Evolutionary conservation across 1,140 invertebrate genomes (phyloP).

Genomic region (Triops longicaudatus): DNA sequence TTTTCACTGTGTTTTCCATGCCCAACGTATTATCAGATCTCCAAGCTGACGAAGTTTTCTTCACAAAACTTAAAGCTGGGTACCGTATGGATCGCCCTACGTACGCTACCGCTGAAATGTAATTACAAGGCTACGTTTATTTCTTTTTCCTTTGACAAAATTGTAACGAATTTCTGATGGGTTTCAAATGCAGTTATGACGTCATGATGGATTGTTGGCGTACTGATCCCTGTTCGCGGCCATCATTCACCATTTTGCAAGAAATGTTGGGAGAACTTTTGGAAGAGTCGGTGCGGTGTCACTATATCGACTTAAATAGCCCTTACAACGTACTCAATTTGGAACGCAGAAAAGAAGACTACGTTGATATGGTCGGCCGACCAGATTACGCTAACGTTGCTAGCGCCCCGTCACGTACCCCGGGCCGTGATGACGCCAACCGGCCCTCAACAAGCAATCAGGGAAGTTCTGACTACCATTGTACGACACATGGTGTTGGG

Average conservation of each 20-base stretch:
- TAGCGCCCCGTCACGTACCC: not conserved
- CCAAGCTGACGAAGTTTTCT: constrained; percentile 9
- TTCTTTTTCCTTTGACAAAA: not conserved
- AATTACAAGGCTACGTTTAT: not conserved
- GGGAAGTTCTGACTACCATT: not conserved
- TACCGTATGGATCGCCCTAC: constrained; percentile 19
- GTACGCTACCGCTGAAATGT: not conserved
- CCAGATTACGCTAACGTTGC: constrained; percentile 53
- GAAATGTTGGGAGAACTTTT: constrained; percentile 65
- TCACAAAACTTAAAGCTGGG: constrained; percentile 11
- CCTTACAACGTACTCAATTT: constrained; percentile 63
- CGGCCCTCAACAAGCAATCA: not conserved
- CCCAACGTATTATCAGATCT: not conserved
- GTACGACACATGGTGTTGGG: not conserved
- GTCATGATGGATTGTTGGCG: constrained; percentile 82
- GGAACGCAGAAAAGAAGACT: constrained; percentile 50
- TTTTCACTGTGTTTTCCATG: not conserved
- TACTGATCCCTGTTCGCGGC: constrained; percentile 61
- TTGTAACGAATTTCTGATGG: not conserved
- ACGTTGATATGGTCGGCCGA: constrained; percentile 61
- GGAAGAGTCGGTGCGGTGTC: constrained; percentile 69
- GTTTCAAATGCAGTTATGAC: constrained; percentile 45
- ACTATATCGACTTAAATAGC: constrained; percentile 79
- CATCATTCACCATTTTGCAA: constrained; percentile 65
- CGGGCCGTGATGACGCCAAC: not conserved